Evolutionary conservation across 2,113 vertebrate species (phyloP), one percentile per base, ranked within the genome.

Genomic region (Picathartes gymnocephalus): DNA sequence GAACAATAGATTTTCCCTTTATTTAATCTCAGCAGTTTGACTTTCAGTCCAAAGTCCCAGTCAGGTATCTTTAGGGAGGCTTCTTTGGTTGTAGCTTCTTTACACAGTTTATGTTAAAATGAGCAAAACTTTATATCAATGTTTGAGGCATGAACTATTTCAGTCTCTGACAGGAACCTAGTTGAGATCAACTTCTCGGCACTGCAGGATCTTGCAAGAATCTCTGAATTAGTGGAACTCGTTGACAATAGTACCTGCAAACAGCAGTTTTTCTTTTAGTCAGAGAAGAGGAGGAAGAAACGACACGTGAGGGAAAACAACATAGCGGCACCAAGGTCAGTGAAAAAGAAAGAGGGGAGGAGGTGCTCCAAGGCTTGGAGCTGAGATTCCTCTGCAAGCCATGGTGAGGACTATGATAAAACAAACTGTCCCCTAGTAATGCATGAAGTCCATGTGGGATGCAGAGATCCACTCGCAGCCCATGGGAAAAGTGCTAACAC

Each of bases 331-430:
- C 11, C 40, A 35, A 45, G 25, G 53, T 27, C 40, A 23, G 25
- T 16, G 8, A 25, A 45, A 35, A 30, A 30, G 54, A 35, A 30
- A 30, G 33, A 8, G 19, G 5, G 5, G 25, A 35, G 6, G 19
- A 30, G 9, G 4, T 45, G 4, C 71, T 45, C 16, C 31, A 45
- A 37, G 25, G 2, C 1, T 22, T 0, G 0, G 24, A 45, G 25
- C 4, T 10, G 2, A 45, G 53, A 58, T 74, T 35, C 19, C 25
- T 58, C 33, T 18, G 19, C 8, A 57, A 45, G 40, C 19, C 0
- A 2, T 30, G 40, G 25, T 47, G 42, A 47, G 25, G 54, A 23
- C 42, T 74, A 12, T 30, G 71, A 13, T 22, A 17, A 56, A 44
- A n/a, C 39, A 44, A 56, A n/a, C 10, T 44, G 25, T 18, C 15